A percentile compares a stretch with the other conserved stretches of the same genome.
These are phyloP conservation scores for Chromis chromis DNA, from an alignment of 2,797 vertebrate genomes.

Conservation along the genomic window DNA sequence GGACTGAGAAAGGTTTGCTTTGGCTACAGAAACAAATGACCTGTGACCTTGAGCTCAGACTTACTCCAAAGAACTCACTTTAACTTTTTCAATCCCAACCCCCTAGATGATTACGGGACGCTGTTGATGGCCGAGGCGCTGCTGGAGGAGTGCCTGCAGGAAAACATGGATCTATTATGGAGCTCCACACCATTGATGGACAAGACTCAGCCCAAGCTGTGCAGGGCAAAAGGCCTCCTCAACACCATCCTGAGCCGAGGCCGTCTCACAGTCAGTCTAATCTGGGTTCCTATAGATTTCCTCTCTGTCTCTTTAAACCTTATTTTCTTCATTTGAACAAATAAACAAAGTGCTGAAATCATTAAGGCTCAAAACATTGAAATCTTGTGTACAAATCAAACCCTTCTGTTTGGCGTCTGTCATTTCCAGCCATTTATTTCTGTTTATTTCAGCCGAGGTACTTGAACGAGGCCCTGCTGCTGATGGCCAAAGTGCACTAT, in stretches of 20 bases:
- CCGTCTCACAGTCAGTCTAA: slow-evolving; percentile 88
- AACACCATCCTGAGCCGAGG: slow-evolving; percentile 91
- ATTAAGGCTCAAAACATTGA: neutral
- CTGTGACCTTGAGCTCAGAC: slow-evolving; percentile 37
- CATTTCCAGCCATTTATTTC: neutral
- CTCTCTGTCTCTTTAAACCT: neutral
- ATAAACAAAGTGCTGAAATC: neutral
- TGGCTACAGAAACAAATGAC: slow-evolving; percentile 59
- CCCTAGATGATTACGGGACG: slow-evolving; percentile 89
- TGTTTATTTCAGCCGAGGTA: slow-evolving; percentile 86
- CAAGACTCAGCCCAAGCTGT: slow-evolving; percentile 87
- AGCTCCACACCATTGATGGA: slow-evolving; percentile 88
- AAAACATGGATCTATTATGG: slow-evolving; percentile 88
- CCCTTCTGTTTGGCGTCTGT: neutral
- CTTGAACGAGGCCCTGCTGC: slow-evolving; percentile 92
- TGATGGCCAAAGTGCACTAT: slow-evolving; percentile 95
- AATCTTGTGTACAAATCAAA: neutral
- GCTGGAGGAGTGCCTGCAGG: slow-evolving; percentile 92
- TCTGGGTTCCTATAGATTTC: neutral
- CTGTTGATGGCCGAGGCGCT: slow-evolving; percentile 91
- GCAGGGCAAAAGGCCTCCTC: slow-evolving; percentile 88
- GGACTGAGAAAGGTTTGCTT: slow-evolving; percentile 48
- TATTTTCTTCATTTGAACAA: neutral
- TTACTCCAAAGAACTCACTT: slow-evolving; percentile 1
- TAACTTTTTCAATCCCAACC: slow-evolving; percentile 8